Conservation (phyloP, 2,888 invertebrate genomes). For the Parasteatoda lunata region DNA sequence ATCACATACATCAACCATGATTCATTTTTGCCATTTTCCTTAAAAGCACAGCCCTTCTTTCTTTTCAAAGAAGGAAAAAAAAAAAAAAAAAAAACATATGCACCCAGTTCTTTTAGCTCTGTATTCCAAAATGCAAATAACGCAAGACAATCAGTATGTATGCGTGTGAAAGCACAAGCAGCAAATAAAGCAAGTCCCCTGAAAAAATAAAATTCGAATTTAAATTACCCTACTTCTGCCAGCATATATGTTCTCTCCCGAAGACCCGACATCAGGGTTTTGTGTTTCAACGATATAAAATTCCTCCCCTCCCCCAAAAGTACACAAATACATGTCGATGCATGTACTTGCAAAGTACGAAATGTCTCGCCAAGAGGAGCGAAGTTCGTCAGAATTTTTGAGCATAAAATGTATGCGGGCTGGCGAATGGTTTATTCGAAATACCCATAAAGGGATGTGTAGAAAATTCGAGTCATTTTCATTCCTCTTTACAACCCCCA, state of each 20-base stretch:
- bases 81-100: neutral
- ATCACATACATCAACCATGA: no score
- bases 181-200: no score
- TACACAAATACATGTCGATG: neutral
- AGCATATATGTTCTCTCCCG: neutral
- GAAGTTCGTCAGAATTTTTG: slow-evolving; percentile 44
- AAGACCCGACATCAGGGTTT: neutral
- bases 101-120: no score
- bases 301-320: neutral
- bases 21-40: no score
- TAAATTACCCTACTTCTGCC: neutral
- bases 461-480: neutral
- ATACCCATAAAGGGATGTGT: slow-evolving; percentile 2
- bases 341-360: slow-evolving; percentile 34
- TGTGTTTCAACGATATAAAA: neutral
- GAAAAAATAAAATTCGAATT: neutral
- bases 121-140: no score
- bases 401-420: slow-evolving; percentile 37
- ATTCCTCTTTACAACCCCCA: neutral
- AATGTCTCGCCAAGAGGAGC: slow-evolving; percentile 54
- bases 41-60: neutral
- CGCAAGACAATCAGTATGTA: no score
- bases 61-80: neutral
- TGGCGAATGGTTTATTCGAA: neutral
- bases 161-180: no score